Evolutionary conservation across 2,888 invertebrate genomes (phyloP).

Genomic region (Protophormia terraenovae): DNA sequence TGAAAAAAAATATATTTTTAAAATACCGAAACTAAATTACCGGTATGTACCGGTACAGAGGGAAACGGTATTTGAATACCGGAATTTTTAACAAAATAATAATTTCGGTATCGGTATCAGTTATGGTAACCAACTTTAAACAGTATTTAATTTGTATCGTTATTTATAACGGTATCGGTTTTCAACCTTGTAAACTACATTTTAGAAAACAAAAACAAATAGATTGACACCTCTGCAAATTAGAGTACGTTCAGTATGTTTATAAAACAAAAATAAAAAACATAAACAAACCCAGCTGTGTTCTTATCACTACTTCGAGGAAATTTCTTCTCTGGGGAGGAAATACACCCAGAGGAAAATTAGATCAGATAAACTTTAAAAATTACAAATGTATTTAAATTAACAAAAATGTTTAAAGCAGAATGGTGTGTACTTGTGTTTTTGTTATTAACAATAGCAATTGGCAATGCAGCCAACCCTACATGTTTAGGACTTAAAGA

Average conservation of each 20-base stretch:
- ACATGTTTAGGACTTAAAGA: constrained; percentile 46
- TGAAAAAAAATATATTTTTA: too few species aligned
- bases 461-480: neutral
- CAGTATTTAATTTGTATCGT: too few species aligned
- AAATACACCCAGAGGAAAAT: neutral
- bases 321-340: neutral
- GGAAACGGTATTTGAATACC: too few species aligned
- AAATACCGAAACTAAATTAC: too few species aligned
- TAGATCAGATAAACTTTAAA: neutral
- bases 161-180: too few species aligned
- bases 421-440: neutral
- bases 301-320: neutral
- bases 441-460: neutral
- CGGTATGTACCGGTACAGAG: too few species aligned
- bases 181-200: too few species aligned
- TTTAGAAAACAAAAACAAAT: too few species aligned
- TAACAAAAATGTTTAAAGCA: constrained; percentile 26
- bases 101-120: too few species aligned
- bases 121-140: too few species aligned
- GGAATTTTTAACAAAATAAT: too few species aligned
- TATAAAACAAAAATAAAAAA: neutral
- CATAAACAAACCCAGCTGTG: constrained; percentile 19
- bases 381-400: neutral
- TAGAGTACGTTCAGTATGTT: neutral
- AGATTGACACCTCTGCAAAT: neutral